Conservation (phyloP, 2,888 invertebrate species). For the Pseudococcus viburni region DNA sequence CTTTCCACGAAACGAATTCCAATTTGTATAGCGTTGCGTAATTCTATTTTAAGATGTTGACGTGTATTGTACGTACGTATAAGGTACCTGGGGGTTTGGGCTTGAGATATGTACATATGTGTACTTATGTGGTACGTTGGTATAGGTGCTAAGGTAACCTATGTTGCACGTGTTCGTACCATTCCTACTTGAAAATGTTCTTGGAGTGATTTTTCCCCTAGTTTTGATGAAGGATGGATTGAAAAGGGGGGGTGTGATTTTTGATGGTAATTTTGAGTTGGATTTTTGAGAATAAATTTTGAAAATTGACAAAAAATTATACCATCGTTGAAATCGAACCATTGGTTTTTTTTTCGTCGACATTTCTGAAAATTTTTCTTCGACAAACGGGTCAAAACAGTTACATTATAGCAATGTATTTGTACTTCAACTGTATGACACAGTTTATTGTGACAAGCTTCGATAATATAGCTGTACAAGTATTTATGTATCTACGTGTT, state of each 20-base stretch:
- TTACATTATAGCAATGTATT: not conserved
- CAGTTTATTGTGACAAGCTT: slow-evolving; percentile 36
- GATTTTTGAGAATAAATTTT: no score
- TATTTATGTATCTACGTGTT: slow-evolving; percentile 51
- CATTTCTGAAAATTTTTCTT: not conserved
- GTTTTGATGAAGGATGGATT: no score
- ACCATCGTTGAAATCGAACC: no score
- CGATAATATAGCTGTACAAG: slow-evolving; percentile 15
- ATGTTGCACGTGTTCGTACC: no score
- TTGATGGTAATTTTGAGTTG: no score
- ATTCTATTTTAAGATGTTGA: slow-evolving; percentile 19
- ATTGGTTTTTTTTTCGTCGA: not conserved
- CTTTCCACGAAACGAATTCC: slow-evolving; percentile 2
- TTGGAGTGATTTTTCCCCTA: no score
- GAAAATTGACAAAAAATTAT: no score
- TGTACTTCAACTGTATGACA: slow-evolving; percentile 10
- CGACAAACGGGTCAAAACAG: not conserved
- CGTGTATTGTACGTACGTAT: not conserved
- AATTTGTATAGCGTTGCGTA: not conserved
- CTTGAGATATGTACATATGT: not conserved
- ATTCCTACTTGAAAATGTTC: no score
- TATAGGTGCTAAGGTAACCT: no score
- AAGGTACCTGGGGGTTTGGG: not conserved
- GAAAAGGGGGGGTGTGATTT: no score
- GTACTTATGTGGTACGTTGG: no score